Percentiles rank a stretch among this genome's conserved stretches.
These are phyloP conservation scores for Galbula dea DNA, from an alignment of 2,113 vertebrate species.

Conservation along the genomic window DNA sequence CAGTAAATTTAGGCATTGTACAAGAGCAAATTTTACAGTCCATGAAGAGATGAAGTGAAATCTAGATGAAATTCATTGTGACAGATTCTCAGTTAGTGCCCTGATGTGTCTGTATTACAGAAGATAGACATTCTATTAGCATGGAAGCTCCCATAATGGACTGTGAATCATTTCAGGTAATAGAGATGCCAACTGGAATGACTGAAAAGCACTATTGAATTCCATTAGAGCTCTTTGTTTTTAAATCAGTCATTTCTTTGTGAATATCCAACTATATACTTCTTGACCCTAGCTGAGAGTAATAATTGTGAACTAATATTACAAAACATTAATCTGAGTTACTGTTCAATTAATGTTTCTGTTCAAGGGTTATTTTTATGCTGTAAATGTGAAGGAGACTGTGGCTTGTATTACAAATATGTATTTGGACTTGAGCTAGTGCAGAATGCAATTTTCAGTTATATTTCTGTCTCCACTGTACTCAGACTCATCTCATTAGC, in stretches of 20 bases:
- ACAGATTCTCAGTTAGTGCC: conserved; percentile 87
- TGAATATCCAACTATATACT: conserved; percentile 81
- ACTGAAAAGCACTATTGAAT: conserved; percentile 85
- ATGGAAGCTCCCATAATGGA: conserved; percentile 86
- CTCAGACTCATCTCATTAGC: conserved; percentile 36
- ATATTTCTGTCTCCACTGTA: conserved; percentile 37
- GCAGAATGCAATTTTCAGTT: conserved; percentile 43
- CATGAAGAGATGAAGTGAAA: conserved; percentile 84
- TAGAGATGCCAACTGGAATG: conserved; percentile 88
- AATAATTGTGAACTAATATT: conserved; percentile 81
- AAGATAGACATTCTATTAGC: conserved; percentile 94
- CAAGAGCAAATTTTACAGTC: conserved; percentile 85
- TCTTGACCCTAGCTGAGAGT: conserved; percentile 76
- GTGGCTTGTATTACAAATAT: conserved; percentile 46
- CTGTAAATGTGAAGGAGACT: conserved; percentile 58
- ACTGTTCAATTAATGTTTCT: conserved; percentile 75
- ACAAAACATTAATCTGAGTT: conserved; percentile 82
- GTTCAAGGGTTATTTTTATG: conserved; percentile 61
- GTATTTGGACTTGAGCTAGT: conserved; percentile 32
- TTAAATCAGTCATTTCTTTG: conserved; percentile 90
- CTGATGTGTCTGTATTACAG: conserved; percentile 92
- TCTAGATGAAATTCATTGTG: conserved; percentile 87
- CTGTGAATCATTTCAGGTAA: conserved; percentile 93
- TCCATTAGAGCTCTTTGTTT: conserved; percentile 90
- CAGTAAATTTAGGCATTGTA: conserved; percentile 84